These are phyloP conservation scores for Rhorus exstirpatorius DNA, from an alignment of 2,888 invertebrate genomes.

Conservation along the genomic window DNA sequence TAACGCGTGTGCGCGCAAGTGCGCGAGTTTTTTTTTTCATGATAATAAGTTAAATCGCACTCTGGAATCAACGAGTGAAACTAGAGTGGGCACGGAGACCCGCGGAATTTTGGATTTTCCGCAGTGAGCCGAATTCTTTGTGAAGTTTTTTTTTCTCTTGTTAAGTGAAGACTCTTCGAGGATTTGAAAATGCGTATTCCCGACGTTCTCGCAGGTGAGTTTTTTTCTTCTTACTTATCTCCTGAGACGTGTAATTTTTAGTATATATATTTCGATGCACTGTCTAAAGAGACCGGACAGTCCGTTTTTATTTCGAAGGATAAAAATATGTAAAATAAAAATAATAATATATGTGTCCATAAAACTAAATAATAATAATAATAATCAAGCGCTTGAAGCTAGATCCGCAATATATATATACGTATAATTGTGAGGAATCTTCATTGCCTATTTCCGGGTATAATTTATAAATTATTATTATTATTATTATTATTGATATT, in stretches of 20 bases:
- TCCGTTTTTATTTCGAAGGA: no score
- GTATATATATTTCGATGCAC: no score
- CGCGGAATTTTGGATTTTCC: slow-evolving; percentile 29
- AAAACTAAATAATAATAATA: no score
- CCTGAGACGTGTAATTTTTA: no score
- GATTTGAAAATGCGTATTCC: slow-evolving; percentile 79
- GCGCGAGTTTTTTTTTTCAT: slow-evolving; percentile 50
- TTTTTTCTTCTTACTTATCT: slow-evolving; percentile 19
- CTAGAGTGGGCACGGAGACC: background rate
- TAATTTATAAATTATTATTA: no score
- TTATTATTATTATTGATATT: background rate
- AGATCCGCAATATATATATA: no score
- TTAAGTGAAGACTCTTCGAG: slow-evolving; percentile 56
- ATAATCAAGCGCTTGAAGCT: no score
- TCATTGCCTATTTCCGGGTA: no score
- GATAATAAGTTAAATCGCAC: slow-evolving; percentile 50
- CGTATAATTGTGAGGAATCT: no score
- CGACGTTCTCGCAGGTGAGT: slow-evolving; percentile 81
- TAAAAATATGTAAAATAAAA: no score
- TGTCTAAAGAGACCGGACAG: no score
- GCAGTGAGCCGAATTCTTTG: slow-evolving; percentile 7
- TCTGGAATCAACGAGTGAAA: slow-evolving; percentile 51
- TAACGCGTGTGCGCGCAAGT: slow-evolving; percentile 69
- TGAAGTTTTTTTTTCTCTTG: slow-evolving; percentile 8
- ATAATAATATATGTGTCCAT: no score